phyloP scores from a whole-genome alignment of 1,140 invertebrate species.

The Hylaeus anthracinus region DNA sequence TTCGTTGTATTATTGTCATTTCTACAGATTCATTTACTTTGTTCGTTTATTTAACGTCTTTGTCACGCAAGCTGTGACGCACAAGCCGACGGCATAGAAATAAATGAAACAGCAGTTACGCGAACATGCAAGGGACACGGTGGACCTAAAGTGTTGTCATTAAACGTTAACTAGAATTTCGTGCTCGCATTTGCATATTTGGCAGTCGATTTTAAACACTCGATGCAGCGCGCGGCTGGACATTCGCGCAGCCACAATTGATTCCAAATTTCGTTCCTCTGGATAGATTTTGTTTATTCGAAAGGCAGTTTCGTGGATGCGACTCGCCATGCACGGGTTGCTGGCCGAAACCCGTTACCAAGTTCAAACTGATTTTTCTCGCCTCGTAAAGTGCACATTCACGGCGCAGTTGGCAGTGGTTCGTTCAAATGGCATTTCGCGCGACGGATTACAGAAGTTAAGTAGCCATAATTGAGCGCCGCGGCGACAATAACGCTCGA shows the following conservation, averaged over 20 bases:
- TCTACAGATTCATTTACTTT: too few relatives aligned
- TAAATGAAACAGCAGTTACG: too few relatives aligned
- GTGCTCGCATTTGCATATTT: too few relatives aligned
- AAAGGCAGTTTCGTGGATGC: not conserved
- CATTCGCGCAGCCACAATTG: not conserved
- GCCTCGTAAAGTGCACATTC: conserved; percentile 26
- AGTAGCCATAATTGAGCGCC: conserved; percentile 36
- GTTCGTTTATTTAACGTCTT: too few relatives aligned
- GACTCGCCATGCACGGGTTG: not conserved
- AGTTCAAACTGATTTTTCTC: conserved; percentile 17
- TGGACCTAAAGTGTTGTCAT: too few relatives aligned
- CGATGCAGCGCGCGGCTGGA: too few relatives aligned
- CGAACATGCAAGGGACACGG: too few relatives aligned
- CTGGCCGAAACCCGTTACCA: not conserved
- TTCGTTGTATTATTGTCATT: too few relatives aligned
- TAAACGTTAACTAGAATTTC: too few relatives aligned
- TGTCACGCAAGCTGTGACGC: too few relatives aligned
- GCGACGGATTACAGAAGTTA: conserved; percentile 17
- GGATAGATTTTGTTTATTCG: not conserved
- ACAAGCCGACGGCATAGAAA: too few relatives aligned
- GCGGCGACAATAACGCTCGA: conserved; percentile 21
- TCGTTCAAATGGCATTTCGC: conserved; percentile 3
- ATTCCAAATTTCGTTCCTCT: not conserved
- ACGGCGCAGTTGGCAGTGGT: not conserved
- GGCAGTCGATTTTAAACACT: not conserved